These are phyloP conservation scores for Eucidaris tribuloides DNA, from an alignment of 35 echinoderm and acorn worm genomes.

Conservation along the genomic window DNA sequence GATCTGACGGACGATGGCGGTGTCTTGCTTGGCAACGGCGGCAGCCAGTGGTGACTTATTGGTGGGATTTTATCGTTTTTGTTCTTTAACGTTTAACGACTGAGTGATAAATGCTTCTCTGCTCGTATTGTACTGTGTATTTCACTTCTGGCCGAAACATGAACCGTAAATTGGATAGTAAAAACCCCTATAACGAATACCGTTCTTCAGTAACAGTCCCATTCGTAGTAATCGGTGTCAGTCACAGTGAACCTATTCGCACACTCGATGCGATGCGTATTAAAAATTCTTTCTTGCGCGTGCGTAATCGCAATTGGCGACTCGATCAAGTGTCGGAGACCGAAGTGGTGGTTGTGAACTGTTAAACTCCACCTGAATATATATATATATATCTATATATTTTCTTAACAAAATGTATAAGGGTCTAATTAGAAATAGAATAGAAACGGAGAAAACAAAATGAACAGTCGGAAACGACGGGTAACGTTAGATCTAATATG, in stretches of 20 bases:
- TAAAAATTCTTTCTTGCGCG: too few relatives aligned
- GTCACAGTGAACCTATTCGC: not conserved
- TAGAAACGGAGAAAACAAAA: too few relatives aligned
- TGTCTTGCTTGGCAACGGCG: constrained; percentile 46
- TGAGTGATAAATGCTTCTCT: not conserved
- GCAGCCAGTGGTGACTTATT: constrained; percentile 37
- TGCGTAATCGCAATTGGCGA: too few relatives aligned
- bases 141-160: not conserved
- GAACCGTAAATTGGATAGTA: not conserved
- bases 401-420: too few relatives aligned
- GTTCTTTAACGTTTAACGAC: not conserved
- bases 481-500: too few relatives aligned
- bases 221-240: not conserved
- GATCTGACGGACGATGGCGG: constrained; percentile 39
- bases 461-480: too few relatives aligned
- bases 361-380: too few relatives aligned
- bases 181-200: not conserved
- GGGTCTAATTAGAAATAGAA: too few relatives aligned
- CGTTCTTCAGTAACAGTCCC: too few relatives aligned
- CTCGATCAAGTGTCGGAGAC: too few relatives aligned
- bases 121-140: not conserved
- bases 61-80: not conserved
- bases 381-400: too few relatives aligned
- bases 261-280: not conserved
- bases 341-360: too few relatives aligned